A percentile compares a stretch with the other conserved stretches of the same genome.
Evolutionary conservation across 37 sponge, comb jelly and placozoan genomes (phyloP).

Genomic region (Haliclona indistincta): DNA sequence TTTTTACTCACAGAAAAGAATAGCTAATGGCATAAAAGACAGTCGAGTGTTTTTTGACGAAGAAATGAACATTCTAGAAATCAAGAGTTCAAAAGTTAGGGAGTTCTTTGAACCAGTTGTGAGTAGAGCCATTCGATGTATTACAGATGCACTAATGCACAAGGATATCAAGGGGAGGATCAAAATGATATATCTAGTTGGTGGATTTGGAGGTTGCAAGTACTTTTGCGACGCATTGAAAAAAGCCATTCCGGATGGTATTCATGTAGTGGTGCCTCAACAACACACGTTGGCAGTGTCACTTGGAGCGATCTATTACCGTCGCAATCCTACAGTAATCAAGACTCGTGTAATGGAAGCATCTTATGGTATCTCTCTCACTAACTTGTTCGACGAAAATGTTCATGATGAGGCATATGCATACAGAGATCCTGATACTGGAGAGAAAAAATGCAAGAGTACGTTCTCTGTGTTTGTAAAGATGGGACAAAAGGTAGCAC

Average conservation of each 20-base stretch:
- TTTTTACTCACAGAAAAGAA: neutral
- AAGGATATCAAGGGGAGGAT: too few relatives aligned
- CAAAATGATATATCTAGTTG: neutral
- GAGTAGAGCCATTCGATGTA: too few relatives aligned
- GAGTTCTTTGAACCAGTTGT: neutral
- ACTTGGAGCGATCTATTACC: neutral
- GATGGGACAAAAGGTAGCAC: neutral
- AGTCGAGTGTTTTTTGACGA: neutral
- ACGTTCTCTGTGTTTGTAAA: neutral
- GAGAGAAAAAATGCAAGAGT: neutral
- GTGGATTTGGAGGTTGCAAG: neutral
- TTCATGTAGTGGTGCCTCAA: neutral
- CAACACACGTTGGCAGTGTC: neutral
- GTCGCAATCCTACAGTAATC: neutral
- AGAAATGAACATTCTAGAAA: neutral
- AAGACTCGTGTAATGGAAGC: neutral
- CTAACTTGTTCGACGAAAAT: neutral
- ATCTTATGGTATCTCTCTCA: neutral
- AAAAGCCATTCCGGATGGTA: neutral
- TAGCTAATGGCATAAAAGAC: neutral
- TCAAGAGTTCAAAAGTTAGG: neutral
- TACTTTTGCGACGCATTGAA: neutral
- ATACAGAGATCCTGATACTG: neutral
- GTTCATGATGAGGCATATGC: neutral
- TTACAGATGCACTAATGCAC: too few relatives aligned